These are phyloP conservation scores for Aphodius granarius DNA, from an alignment of 2,888 invertebrate species.

Conservation along the genomic window DNA sequence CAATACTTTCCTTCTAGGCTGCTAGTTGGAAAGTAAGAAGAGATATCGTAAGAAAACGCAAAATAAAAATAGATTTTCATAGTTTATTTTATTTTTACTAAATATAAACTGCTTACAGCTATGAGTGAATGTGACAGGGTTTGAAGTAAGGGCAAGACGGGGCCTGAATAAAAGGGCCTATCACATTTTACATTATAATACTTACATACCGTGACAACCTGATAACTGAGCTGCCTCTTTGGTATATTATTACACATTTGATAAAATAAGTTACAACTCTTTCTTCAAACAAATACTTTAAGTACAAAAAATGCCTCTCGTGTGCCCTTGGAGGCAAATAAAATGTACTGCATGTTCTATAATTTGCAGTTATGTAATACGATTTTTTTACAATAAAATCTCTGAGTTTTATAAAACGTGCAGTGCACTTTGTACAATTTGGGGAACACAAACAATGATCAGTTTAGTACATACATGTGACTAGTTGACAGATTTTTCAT, in stretches of 20 bases:
- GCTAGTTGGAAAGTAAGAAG: background rate
- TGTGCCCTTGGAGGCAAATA: background rate
- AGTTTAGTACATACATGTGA: slow-evolving; percentile 49
- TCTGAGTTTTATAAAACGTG: background rate
- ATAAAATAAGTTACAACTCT: slow-evolving; percentile 44
- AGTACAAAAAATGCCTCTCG: slow-evolving; percentile 17
- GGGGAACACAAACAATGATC: slow-evolving; percentile 41
- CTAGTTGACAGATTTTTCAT: slow-evolving; percentile 45
- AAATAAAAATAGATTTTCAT: slow-evolving; percentile 24
- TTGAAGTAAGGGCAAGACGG: slow-evolving; percentile 50
- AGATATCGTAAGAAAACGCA: background rate
- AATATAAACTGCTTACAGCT: slow-evolving; percentile 56
- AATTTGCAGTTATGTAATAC: background rate
- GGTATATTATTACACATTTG: slow-evolving; percentile 57
- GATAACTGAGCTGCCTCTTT: slow-evolving; percentile 53
- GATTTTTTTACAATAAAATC: background rate
- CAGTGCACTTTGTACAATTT: slow-evolving; percentile 18
- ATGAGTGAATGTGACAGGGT: slow-evolving; percentile 56
- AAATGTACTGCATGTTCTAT: slow-evolving; percentile 8
- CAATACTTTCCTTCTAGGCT: background rate
- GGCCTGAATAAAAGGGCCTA: slow-evolving; percentile 54
- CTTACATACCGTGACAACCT: slow-evolving; percentile 51
- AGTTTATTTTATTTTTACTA: slow-evolving; percentile 52
- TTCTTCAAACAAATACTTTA: slow-evolving; percentile 40
- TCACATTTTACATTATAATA: slow-evolving; percentile 56